Conservation (phyloP, 2,888 invertebrate genomes). For the Spialia ferax region DNA sequence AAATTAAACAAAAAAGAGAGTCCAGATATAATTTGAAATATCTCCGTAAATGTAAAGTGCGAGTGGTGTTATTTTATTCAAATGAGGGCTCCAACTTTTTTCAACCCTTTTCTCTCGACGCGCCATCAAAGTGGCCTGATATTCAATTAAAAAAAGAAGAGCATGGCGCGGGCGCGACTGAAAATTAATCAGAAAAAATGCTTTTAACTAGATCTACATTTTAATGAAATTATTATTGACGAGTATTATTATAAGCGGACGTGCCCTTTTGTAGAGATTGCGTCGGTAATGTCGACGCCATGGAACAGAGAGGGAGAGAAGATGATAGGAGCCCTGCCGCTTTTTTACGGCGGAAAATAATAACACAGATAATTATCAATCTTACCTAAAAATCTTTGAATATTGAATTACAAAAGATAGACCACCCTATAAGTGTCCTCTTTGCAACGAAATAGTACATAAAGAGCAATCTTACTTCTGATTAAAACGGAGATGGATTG, state of each 20-base stretch:
- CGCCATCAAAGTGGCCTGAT: slow-evolving; percentile 87
- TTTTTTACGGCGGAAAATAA: slow-evolving; percentile 4
- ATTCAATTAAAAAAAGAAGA: slow-evolving; percentile 87
- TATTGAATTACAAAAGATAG: too few relatives aligned
- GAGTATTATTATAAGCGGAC: slow-evolving; percentile 80
- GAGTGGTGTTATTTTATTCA: slow-evolving; percentile 87
- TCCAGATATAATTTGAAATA: slow-evolving; percentile 87
- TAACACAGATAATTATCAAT: too few relatives aligned
- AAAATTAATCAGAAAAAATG: slow-evolving; percentile 87
- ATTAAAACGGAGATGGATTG: too few relatives aligned
- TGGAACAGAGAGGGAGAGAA: too few relatives aligned
- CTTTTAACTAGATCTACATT: slow-evolving; percentile 87
- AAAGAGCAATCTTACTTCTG: too few relatives aligned
- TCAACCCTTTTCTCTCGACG: slow-evolving; percentile 79
- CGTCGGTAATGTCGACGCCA: slow-evolving; percentile 57
- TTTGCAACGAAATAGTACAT: too few relatives aligned
- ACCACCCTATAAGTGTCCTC: too few relatives aligned
- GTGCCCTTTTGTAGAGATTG: slow-evolving; percentile 74
- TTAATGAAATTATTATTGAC: slow-evolving; percentile 87
- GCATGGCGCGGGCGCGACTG: slow-evolving; percentile 79
- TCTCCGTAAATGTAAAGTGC: slow-evolving; percentile 86
- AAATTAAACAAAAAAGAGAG: slow-evolving; percentile 81
- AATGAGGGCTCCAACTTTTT: slow-evolving; percentile 86
- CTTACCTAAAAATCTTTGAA: too few relatives aligned
- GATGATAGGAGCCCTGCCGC: too few relatives aligned